phyloP scores from a whole-genome alignment of 2,888 invertebrate species.

The Listrodromus nycthemerus region DNA sequence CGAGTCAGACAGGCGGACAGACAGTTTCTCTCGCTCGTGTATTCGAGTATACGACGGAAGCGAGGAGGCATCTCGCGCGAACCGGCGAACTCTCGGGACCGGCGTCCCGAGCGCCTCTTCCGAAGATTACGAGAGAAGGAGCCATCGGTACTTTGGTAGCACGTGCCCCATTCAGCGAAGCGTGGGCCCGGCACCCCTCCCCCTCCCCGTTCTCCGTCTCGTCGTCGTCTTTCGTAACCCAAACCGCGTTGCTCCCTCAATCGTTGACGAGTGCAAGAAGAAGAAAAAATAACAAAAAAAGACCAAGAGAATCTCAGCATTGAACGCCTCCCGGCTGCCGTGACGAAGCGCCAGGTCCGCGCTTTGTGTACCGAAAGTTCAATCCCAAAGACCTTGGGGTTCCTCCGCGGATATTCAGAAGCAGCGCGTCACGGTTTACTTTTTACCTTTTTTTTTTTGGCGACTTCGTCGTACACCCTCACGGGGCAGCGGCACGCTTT shows the following conservation, averaged over 20 bases:
- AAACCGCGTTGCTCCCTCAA: conserved; percentile 26
- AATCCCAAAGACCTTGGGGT: conserved; percentile 51
- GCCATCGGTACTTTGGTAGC: conserved; percentile 73
- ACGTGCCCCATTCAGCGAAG: conserved; percentile 81
- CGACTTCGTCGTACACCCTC: conserved; percentile 56
- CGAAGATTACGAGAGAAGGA: conserved; percentile 63
- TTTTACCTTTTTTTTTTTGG: conserved; percentile 57
- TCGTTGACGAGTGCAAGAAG: conserved; percentile 37
- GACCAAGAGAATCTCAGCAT: conserved; percentile 42
- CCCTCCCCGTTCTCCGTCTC: not conserved
- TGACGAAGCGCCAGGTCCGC: conserved; percentile 75
- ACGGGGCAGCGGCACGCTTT: conserved; percentile 66
- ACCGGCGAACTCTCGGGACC: conserved; percentile 2
- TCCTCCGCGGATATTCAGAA: conserved; percentile 44
- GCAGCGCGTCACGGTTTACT: conserved; percentile 57
- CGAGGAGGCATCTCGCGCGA: conserved; percentile 33
- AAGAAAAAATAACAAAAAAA: not conserved
- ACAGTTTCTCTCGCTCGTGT: conserved; percentile 56
- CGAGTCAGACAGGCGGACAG: conserved; percentile 51
- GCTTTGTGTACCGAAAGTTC: conserved; percentile 66
- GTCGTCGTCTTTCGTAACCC: conserved; percentile 74
- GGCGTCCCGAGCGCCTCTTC: conserved; percentile 39
- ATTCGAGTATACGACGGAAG: conserved; percentile 39
- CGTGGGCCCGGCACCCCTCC: conserved; percentile 74
- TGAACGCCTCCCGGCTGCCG: conserved; percentile 71